Conservation (phyloP, 2,113 vertebrate genomes). For the Litocranius walleri region DNA sequence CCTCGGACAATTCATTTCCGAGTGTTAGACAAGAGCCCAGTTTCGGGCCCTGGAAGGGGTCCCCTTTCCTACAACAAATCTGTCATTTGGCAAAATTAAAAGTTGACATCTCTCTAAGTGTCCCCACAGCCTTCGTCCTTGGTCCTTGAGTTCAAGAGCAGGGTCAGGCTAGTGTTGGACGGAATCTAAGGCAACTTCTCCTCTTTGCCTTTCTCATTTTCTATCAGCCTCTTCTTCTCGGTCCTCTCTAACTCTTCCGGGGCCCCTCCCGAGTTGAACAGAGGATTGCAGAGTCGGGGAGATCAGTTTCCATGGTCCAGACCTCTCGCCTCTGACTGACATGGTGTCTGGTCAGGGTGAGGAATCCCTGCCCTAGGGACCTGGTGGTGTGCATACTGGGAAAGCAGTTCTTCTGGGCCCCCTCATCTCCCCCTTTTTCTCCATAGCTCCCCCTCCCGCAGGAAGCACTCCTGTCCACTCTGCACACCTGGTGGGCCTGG, state of each 20-base stretch:
- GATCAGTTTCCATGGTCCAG: background rate
- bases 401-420: background rate
- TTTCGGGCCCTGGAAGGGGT: too few species aligned
- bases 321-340: background rate
- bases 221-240: background rate
- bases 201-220: background rate
- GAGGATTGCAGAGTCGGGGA: background rate
- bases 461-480: background rate
- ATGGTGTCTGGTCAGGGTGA: background rate
- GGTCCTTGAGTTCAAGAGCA: background rate
- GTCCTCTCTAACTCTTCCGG: background rate
- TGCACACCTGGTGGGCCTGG: background rate
- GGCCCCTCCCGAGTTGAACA: background rate
- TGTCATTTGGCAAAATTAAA: background rate
- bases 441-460: rapidly evolving
- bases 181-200: background rate
- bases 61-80: too few species aligned
- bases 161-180: background rate
- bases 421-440: background rate
- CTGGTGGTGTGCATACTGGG: background rate
- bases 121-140: background rate
- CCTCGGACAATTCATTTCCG: too few species aligned
- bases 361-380: background rate
- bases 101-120: background rate
- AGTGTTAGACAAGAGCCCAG: too few species aligned